These are phyloP conservation scores for Eueremaeus valkanovi DNA, from an alignment of 2,888 invertebrate species.

Conservation along the genomic window DNA sequence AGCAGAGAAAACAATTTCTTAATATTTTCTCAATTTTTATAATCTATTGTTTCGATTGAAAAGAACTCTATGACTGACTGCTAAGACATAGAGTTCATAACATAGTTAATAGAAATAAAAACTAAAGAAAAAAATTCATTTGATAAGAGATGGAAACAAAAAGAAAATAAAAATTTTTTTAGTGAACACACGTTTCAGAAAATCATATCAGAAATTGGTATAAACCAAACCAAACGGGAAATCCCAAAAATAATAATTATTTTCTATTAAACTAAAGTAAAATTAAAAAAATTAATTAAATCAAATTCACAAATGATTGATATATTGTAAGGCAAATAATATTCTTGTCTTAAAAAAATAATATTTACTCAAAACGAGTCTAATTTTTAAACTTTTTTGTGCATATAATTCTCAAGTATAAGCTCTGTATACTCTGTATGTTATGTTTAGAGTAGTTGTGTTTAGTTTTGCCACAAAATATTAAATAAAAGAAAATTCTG, in stretches of 20 bases:
- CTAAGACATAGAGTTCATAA: too few relatives aligned
- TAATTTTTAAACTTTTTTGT: not conserved
- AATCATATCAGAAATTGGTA: slow-evolving; percentile 1
- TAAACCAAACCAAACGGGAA: not conserved
- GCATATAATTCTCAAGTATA: not conserved
- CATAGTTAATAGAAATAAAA: too few relatives aligned
- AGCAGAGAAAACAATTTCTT: too few relatives aligned
- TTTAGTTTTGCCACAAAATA: slow-evolving; percentile 11
- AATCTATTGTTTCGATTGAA: too few relatives aligned
- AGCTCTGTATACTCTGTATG: not conserved
- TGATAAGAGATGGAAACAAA: not conserved
- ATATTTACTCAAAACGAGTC: not conserved
- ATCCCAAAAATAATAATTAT: slow-evolving; percentile 13
- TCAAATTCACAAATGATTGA: not conserved
- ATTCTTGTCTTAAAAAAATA: not conserved
- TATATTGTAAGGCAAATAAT: not conserved
- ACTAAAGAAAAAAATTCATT: too few relatives aligned
- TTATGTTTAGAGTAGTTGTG: not conserved
- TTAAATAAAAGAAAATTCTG: not conserved
- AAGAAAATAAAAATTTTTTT: not conserved
- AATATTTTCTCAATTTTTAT: too few relatives aligned
- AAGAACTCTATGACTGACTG: too few relatives aligned
- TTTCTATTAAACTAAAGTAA: not conserved
- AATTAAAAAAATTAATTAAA: not conserved
- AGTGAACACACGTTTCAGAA: not conserved